These are phyloP conservation scores for Melanerpes formicivorus DNA, from an alignment of 2,113 vertebrate species.

Conservation along the genomic window DNA sequence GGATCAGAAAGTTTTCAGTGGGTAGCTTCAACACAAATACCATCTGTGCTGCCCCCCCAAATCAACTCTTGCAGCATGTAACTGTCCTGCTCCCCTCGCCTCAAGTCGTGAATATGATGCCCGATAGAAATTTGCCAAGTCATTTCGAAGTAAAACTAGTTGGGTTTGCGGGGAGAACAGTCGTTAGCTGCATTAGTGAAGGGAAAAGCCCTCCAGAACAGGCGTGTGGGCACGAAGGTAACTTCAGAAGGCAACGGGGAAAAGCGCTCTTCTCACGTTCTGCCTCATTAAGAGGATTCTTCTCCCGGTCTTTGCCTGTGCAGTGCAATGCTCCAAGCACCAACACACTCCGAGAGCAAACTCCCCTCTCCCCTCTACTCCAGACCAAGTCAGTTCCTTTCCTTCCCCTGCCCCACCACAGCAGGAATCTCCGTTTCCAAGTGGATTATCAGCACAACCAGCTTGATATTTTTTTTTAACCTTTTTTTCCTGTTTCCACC, in stretches of 20 bases:
- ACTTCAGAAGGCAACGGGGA: background rate
- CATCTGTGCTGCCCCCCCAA: background rate
- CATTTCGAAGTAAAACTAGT: constrained; percentile 15
- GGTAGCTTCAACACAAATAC: background rate
- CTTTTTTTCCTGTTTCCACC: no score
- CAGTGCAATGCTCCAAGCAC: background rate
- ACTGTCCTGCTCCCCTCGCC: background rate
- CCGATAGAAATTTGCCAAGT: constrained; percentile 39
- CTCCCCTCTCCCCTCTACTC: background rate
- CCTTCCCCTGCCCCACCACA: background rate
- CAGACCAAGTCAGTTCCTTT: background rate
- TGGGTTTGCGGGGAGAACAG: background rate
- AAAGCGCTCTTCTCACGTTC: background rate
- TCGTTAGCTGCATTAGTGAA: background rate
- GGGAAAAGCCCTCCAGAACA: background rate
- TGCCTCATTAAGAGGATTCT: background rate
- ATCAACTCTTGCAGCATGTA: background rate
- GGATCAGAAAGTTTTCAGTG: constrained; percentile 1
- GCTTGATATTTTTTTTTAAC: no score
- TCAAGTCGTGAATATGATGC: background rate
- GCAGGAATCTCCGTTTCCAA: background rate
- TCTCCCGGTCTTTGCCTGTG: background rate
- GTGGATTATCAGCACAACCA: background rate
- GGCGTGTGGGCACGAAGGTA: background rate
- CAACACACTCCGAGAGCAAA: background rate